phyloP scores from a whole-genome alignment of 2,797 vertebrate species.

The Tolypeutes matacus region DNA sequence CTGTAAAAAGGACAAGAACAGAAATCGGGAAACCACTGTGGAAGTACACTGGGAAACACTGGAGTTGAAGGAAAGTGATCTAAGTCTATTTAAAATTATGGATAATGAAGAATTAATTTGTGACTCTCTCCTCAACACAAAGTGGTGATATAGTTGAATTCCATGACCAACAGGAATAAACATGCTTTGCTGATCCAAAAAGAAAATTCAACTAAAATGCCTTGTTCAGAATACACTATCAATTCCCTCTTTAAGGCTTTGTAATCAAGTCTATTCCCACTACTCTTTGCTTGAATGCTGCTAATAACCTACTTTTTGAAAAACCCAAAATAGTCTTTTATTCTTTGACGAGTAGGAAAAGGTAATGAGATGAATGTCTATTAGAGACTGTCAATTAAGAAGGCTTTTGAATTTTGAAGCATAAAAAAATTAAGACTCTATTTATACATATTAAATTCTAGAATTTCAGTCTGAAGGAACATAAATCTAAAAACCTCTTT shows the following conservation, averaged over 20 bases:
- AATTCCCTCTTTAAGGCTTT: not conserved
- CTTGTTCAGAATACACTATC: too few species aligned
- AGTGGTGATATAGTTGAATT: not conserved
- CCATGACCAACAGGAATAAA: not conserved
- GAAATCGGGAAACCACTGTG: not conserved
- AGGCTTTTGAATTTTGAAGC: slow-evolving; percentile 14
- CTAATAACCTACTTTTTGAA: not conserved
- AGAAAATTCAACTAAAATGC: not conserved
- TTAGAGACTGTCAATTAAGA: not conserved
- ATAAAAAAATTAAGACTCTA: slow-evolving; percentile 18
- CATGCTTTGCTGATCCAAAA: not conserved
- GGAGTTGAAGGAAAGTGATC: not conserved
- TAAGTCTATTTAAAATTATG: not conserved
- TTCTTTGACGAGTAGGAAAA: slow-evolving; percentile 3
- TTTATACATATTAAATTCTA: not conserved
- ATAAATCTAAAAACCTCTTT: not conserved
- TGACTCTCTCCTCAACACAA: slow-evolving; percentile 21
- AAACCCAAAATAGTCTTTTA: not conserved
- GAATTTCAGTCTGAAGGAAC: slow-evolving; percentile 16
- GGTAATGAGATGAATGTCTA: not conserved
- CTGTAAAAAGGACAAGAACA: not conserved
- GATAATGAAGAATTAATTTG: not conserved
- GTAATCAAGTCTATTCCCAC: not conserved
- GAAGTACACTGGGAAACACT: not conserved
- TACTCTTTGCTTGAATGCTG: not conserved